Conservation (phyloP, 1,140 invertebrate genomes). For the Phymastichus coffea region DNA sequence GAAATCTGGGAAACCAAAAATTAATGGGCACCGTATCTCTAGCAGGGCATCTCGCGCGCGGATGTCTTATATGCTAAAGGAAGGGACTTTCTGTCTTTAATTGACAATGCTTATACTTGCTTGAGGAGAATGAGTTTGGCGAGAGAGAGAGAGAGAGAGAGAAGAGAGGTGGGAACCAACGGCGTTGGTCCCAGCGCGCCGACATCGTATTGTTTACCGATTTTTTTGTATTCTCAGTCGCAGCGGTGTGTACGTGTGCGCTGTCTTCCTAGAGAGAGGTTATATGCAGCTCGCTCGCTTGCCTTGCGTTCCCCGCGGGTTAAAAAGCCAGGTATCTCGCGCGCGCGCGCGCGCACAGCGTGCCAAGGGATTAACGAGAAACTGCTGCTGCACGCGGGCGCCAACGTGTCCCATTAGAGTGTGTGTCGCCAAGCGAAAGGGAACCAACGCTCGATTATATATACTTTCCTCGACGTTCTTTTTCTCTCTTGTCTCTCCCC, state of each 20-base stretch:
- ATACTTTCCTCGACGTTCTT: conserved; percentile 3
- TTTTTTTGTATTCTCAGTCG: conserved; percentile 34
- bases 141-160: background rate
- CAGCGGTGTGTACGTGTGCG: too few relatives aligned
- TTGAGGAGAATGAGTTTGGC: background rate
- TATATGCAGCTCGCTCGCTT: background rate
- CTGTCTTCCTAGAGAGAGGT: background rate
- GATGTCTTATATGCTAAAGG: too few relatives aligned
- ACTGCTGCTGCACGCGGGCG: conserved; percentile 34
- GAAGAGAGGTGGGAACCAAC: conserved; percentile 45
- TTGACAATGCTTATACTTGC: conserved; percentile 19
- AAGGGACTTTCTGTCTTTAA: conserved; percentile 24
- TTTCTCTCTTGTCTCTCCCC: background rate
- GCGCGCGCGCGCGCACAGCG: too few relatives aligned
- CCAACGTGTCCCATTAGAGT: conserved; percentile 40
- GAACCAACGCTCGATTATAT: background rate
- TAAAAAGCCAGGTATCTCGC: background rate
- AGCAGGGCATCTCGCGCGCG: background rate
- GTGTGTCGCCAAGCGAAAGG: background rate
- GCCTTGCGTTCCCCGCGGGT: background rate
- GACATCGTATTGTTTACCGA: conserved; percentile 50
- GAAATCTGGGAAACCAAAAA: too few relatives aligned
- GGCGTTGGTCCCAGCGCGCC: conserved; percentile 30
- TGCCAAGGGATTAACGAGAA: conserved; percentile 37
- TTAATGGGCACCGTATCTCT: conserved; percentile 27